A percentile compares a stretch with the other conserved stretches of the same genome.
Conservation (phyloP, 2,888 invertebrate genomes). For the Ornithoptera priamus region DNA sequence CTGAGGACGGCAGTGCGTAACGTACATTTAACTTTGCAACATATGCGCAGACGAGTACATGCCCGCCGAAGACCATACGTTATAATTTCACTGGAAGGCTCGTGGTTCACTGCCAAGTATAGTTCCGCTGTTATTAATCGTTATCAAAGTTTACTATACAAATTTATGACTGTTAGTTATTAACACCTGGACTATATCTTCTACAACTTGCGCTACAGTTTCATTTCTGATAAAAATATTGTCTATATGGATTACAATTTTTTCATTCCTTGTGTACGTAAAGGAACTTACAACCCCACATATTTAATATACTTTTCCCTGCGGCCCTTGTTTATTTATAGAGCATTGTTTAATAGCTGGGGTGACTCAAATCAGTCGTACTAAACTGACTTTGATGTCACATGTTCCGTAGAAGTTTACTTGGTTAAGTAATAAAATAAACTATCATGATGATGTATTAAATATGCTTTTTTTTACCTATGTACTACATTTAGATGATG, state of each 20-base stretch:
- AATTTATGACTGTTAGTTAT: constrained; percentile 18
- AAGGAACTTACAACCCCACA: constrained; percentile 53
- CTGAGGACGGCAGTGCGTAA: constrained; percentile 50
- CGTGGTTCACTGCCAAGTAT: constrained; percentile 43
- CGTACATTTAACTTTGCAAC: constrained; percentile 27
- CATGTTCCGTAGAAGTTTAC: not conserved
- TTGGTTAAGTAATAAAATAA: not conserved
- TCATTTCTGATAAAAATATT: constrained; percentile 6
- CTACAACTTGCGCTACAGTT: constrained; percentile 8
- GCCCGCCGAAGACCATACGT: constrained; percentile 46
- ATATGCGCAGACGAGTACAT: constrained; percentile 33
- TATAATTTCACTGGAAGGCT: constrained; percentile 49
- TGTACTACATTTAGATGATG: no score
- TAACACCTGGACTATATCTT: constrained; percentile 6
- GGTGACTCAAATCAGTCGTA: constrained; percentile 67
- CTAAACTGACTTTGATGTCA: constrained; percentile 54
- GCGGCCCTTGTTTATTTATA: constrained; percentile 68
- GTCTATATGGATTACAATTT: not conserved
- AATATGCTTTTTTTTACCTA: no score
- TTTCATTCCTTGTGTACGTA: constrained; percentile 1
- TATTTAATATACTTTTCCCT: constrained; percentile 53
- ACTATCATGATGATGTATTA: no score
- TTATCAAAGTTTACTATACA: constrained; percentile 28
- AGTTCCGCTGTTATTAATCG: constrained; percentile 39
- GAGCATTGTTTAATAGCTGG: constrained; percentile 66